Percentiles rank a stretch among this genome's conserved stretches.
phyloP scores from a whole-genome alignment of 2,888 invertebrate species.

The Heliothis peltigera region DNA sequence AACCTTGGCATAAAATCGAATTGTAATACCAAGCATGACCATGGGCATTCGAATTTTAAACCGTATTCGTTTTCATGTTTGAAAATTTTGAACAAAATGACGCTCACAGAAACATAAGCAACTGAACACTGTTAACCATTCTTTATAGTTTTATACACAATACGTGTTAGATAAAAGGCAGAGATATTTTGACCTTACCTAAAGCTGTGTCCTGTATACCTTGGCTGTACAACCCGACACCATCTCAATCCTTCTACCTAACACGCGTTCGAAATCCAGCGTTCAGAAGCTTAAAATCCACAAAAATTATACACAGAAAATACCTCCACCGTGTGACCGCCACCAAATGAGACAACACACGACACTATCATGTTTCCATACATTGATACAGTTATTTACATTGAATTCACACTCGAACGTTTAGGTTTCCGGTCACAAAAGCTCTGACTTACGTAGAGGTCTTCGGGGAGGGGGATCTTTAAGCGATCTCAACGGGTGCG shows the following conservation, averaged over 20 bases:
- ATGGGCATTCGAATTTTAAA: constrained; percentile 4
- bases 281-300: constrained; percentile 45
- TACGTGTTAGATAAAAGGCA: not conserved
- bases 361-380: constrained; percentile 69
- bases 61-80: not conserved
- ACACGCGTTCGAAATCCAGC: constrained; percentile 1
- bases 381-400: constrained; percentile 82
- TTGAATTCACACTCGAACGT: constrained; percentile 73
- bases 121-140: constrained; percentile 12
- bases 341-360: constrained; percentile 66
- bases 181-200: not conserved
- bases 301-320: constrained; percentile 45
- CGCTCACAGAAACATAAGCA: constrained; percentile 11
- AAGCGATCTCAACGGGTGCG: constrained; percentile 83
- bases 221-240: not conserved
- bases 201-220: not conserved
- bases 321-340: constrained; percentile 60
- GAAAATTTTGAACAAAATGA: constrained; percentile 5
- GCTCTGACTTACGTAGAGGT: constrained; percentile 85
- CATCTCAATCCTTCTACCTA: not conserved
- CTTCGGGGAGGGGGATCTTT: constrained; percentile 79
- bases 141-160: not conserved
- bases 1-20: constrained; percentile 6
- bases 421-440: constrained; percentile 73
- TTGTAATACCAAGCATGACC: not conserved